Base-by-base conservation (phyloP, 2,113 vertebrate genomes). In the Toxotes chatareus region DNA sequence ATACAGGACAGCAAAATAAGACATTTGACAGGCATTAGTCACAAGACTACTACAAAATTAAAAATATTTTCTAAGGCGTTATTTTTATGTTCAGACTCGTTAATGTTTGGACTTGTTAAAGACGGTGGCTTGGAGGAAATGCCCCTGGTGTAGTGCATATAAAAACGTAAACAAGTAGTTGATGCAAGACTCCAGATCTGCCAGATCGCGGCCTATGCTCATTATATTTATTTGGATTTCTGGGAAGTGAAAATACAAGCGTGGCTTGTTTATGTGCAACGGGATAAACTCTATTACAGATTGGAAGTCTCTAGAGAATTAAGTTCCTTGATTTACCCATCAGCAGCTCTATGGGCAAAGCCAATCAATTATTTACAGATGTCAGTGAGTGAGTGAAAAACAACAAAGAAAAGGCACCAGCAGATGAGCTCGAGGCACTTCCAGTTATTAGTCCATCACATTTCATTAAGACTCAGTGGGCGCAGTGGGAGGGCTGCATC, bases 361-460 rank as follows among this genome's bases (percentile, higher is more conserved):
- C 14, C 36, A 60, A 74, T 55, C 11, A 34, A 59, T 42, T 55
- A 63, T 78, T 83, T 74, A 76, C 59, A 86, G 73, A 53, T 31
- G 40, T 70, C 44, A 73, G 27, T 31, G 12, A 51, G 34, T 44
- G 21, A 73, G n/a, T 47, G 73, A 34, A 73, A 86, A 82, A 51
- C 16, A 66, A 68, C 31, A 40, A 60, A 60, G 44, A 34, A 63
- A 64, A 53, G 49, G 44, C 10, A 57, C 12, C 68, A 40, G 73
- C 42, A 64, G 73, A 63, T 0, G 0, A 67, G 31, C 56, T 62
- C 1, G 32, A 68, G 51, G 16, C 13, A 5, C 55, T 42, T 90
- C n/a, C 67, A 73, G 70, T 84, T 65, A 70, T 32, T 19, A 60
- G 46, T 74, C n/a, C 42, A 31, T 86, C 66, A 80, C 47, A 70